Evolutionary conservation across 1,140 invertebrate species (phyloP).

Genomic region (Hyles vespertilio): DNA sequence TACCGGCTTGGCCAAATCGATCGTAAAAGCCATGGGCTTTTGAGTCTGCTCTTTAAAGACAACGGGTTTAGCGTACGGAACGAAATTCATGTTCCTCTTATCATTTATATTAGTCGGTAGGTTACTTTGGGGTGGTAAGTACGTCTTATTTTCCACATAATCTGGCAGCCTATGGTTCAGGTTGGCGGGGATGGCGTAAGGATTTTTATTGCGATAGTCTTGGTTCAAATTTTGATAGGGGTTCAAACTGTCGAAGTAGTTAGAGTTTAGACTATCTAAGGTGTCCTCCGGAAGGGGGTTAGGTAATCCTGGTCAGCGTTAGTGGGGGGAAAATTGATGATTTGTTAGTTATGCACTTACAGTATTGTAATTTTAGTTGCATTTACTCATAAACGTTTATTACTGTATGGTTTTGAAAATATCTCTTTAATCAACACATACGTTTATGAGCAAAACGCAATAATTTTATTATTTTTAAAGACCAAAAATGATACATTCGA

Average conservation of each 20-base stretch:
- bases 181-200: slow-evolving; percentile 73
- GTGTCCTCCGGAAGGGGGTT: slow-evolving; percentile 56
- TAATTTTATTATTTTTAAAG: too few species aligned
- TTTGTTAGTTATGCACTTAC: too few species aligned
- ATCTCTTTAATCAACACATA: too few species aligned
- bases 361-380: too few species aligned
- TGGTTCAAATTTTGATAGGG: slow-evolving; percentile 46
- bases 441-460: too few species aligned
- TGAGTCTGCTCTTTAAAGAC: slow-evolving; percentile 48
- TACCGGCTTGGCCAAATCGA: slow-evolving; percentile 56
- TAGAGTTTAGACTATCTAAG: slow-evolving; percentile 65
- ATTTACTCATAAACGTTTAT: too few species aligned
- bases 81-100: slow-evolving; percentile 36
- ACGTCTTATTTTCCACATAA: slow-evolving; percentile 44
- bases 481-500: too few species aligned
- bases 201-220: slow-evolving; percentile 68
- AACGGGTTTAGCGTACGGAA: slow-evolving; percentile 37
- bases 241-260: slow-evolving; percentile 64
- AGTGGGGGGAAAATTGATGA: slow-evolving; percentile 25
- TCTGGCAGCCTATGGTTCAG: slow-evolving; percentile 65
- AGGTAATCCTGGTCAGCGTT: slow-evolving; percentile 62
- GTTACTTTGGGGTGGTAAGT: slow-evolving; percentile 41
- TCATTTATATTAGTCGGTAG: slow-evolving; percentile 22
- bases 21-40: slow-evolving; percentile 54
- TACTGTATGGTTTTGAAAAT: too few species aligned